Base-by-base conservation (phyloP, 2,113 vertebrate genomes). In the Suricata suricatta region DNA sequence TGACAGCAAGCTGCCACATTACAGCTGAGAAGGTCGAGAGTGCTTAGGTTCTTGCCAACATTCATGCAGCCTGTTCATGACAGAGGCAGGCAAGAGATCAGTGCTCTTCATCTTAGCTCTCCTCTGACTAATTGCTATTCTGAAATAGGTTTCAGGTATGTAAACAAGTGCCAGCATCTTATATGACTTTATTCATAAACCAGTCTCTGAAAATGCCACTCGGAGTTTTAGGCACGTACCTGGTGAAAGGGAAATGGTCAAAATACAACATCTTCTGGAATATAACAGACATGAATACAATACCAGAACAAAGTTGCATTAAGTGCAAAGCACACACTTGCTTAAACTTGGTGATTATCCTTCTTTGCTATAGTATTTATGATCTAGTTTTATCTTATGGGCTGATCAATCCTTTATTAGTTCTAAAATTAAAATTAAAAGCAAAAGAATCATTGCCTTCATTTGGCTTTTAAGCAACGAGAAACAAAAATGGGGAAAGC, bases 401-500 rank as follows among this genome's bases (percentile, higher is more conserved):
- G 38, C 31, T 95, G 14, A 50, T n/a, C 11, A 54, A 44, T 35
- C 35, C 64, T 82, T n/a, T 72, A 17, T 64, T 68, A 44, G 7
- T 63, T 92, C 47, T 93, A 77, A 95, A 88, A 23, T 88, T 44
- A 94, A 95, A 50, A 1, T 88, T 44, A 94, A 95, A 50, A 1
- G 57, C 29, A 77, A 68, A 92, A 90, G 52, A 81, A 77, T 0
- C 2, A 44, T 50, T 88, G 19, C 3, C 23, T 86, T 85, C 21
- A 57, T 71, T 57, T 89, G 4, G 12, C 35, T 96, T 77, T 93
- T 44, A 90, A 95, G 88, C 25, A 95, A 97, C 76, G 12, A 71
- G 52, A 64, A 94, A 31, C 25, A 68, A 72, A 93, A 85, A 9
- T 13, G 3, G 15, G 11, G 8, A 41, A 54, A 72, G 74, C 9